Conservation (phyloP, 2,797 vertebrate genomes). For the Trachops cirrhosus region DNA sequence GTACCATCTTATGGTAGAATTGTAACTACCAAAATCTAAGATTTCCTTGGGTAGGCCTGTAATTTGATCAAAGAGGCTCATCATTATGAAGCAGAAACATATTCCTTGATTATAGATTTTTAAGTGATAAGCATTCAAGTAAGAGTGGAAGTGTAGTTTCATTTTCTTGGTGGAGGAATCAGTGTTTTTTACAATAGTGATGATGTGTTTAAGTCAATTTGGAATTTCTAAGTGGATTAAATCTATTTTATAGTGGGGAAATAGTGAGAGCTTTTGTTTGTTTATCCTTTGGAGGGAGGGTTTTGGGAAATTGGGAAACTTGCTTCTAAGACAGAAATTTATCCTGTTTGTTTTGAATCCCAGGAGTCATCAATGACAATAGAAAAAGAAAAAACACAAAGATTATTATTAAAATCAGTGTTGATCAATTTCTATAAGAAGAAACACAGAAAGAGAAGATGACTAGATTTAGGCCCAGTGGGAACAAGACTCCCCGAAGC, state of each 20-base stretch:
- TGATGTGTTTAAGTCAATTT: background rate
- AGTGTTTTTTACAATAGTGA: background rate
- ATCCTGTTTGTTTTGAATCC: background rate
- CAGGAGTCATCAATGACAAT: background rate
- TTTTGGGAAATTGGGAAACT: background rate
- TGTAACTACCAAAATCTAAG: background rate
- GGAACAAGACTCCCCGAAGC: background rate
- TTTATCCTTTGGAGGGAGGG: background rate
- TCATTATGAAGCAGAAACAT: background rate
- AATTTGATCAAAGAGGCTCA: background rate
- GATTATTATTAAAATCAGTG: background rate
- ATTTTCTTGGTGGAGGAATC: background rate
- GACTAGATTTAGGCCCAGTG: background rate
- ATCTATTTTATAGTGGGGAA: background rate
- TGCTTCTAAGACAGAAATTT: background rate
- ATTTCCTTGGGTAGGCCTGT: background rate
- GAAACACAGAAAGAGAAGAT: background rate
- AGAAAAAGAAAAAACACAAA: background rate
- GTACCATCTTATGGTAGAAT: background rate
- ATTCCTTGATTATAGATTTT: background rate
- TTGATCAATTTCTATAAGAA: background rate
- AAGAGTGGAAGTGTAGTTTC: background rate
- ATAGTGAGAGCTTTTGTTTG: background rate
- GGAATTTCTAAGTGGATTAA: background rate
- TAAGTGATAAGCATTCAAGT: background rate